Conservation (phyloP, 2,888 invertebrate species). For the Catotricha subobsoleta region DNA sequence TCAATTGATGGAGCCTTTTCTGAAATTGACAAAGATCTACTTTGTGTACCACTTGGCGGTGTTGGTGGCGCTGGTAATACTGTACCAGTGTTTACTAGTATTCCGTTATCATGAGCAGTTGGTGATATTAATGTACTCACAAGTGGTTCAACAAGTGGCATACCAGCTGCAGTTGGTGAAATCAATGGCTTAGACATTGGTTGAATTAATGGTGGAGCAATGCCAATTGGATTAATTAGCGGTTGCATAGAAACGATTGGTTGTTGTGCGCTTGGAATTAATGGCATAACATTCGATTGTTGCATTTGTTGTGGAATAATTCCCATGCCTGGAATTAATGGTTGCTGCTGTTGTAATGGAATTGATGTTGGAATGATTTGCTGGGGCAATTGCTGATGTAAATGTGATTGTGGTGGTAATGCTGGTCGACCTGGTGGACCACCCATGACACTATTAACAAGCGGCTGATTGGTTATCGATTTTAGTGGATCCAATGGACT, state of each 20-base stretch:
- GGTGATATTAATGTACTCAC: background rate
- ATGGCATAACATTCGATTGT: conserved; percentile 8
- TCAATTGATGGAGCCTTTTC: conserved; percentile 40
- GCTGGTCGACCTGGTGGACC: conserved; percentile 9
- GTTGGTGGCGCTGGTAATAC: conserved; percentile 19
- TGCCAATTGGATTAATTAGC: conserved; percentile 17
- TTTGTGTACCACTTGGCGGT: conserved; percentile 28
- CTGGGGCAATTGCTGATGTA: conserved; percentile 5
- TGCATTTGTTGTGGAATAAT: conserved; percentile 17
- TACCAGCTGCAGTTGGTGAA: background rate
- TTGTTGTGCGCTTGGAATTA: conserved; percentile 12
- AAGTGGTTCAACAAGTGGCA: background rate
- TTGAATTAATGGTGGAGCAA: conserved; percentile 26
- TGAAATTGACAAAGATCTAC: conserved; percentile 29
- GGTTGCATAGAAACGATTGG: conserved; percentile 15
- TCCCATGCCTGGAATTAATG: conserved; percentile 12
- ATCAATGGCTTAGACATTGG: conserved; percentile 10
- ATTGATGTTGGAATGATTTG: conserved; percentile 31
- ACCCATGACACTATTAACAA: conserved; percentile 7
- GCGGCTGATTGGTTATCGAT: conserved; percentile 8
- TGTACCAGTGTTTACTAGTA: conserved; percentile 10
- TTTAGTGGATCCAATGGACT: conserved; percentile 24
- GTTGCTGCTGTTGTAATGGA: conserved; percentile 16
- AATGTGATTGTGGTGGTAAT: conserved; percentile 3
- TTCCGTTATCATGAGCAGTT: conserved; percentile 8